Conservation (phyloP, 1,140 invertebrate genomes). For the Drosophila sproati region DNA sequence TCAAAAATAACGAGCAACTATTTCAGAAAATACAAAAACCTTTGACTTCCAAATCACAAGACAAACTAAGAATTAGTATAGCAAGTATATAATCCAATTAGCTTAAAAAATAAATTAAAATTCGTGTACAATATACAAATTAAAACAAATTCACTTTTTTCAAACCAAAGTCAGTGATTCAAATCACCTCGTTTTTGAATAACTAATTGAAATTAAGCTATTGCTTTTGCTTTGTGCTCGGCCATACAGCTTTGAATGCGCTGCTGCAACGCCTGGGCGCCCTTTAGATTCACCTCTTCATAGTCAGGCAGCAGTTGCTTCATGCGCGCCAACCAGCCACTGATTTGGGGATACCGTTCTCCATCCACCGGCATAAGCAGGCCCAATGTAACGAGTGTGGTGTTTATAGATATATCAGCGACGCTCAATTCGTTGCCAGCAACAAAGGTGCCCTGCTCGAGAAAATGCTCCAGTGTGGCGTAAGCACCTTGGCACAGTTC, state of each 20-base stretch:
- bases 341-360: conserved; percentile 47
- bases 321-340: conserved; percentile 63
- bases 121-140: conserved; percentile 28
- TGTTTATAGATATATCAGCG: conserved; percentile 86
- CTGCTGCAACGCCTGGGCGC: conserved; percentile 53
- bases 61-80: conserved; percentile 61
- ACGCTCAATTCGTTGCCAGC: conserved; percentile 86
- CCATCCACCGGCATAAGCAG: conserved; percentile 71
- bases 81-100: conserved; percentile 69
- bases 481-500: conserved; percentile 85
- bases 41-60: conserved; percentile 77
- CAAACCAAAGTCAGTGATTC: neutral
- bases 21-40: conserved; percentile 9
- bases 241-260: conserved; percentile 63
- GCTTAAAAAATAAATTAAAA: conserved; percentile 62
- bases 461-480: conserved; percentile 85
- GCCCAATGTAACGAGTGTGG: conserved; percentile 83
- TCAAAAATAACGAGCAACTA: conserved; percentile 18
- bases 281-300: conserved; percentile 68
- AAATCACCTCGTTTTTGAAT: neutral
- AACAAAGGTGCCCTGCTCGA: conserved; percentile 83
- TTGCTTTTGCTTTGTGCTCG: conserved; percentile 41
- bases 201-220: conserved; percentile 4
- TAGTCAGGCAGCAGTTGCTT: conserved; percentile 58
- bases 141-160: conserved; percentile 7